Base-by-base conservation (phyloP, 2,113 vertebrate genomes). In the Aix galericulata region DNA sequence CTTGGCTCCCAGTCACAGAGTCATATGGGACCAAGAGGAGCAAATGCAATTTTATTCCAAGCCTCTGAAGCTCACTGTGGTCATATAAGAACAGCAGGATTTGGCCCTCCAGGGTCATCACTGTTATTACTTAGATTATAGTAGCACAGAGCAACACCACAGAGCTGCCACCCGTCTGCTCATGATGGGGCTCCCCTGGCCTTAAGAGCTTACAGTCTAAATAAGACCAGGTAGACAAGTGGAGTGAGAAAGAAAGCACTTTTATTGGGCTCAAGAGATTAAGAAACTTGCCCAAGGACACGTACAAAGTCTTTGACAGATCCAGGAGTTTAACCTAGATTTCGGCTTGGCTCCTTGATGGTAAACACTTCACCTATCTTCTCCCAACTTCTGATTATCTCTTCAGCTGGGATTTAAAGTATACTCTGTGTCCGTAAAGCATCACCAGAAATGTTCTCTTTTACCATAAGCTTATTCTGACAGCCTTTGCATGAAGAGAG, bases 211-310 rank as follows among this genome's bases (percentile, higher is more conserved):
- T 68, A 88, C 36, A 81, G 53, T 44, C 48, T 94, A 88, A 90
- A 78, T 90, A 82, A 93, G 60, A 95, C 64, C 56, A 96, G 85
- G 88, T 21, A 93, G 91, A 83, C 88, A 89, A 96, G 90, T 59
- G 92, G 66, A 89, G 74, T 96, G 62, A 96, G 80, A 81, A 94
- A 21, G 40, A 77, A 87, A 83, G 76, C 86, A 59, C 36, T 93
- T 91, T 84, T 94, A 82, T 84, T 89, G 82, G 74, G 71, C 44
- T 40, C 58, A 75, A 17, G 31, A 89, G 58, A 94, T 89, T 79
- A 93, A 78, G 66, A 92, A 69, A 69, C n/a, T 89, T 73, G 80
- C 94, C 74, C 60, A 92, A 84, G 62, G 93, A 94, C 62, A 89
- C 86, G 62, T 22, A 75, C 76, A 82, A 86, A 80, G 42, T 58